A percentile compares a stretch with the other conserved stretches of the same genome.
Evolutionary conservation across 30 jellyfish, hydroid and myxozoan species (phyloP).

Genomic region (Catostylus mosaicus): DNA sequence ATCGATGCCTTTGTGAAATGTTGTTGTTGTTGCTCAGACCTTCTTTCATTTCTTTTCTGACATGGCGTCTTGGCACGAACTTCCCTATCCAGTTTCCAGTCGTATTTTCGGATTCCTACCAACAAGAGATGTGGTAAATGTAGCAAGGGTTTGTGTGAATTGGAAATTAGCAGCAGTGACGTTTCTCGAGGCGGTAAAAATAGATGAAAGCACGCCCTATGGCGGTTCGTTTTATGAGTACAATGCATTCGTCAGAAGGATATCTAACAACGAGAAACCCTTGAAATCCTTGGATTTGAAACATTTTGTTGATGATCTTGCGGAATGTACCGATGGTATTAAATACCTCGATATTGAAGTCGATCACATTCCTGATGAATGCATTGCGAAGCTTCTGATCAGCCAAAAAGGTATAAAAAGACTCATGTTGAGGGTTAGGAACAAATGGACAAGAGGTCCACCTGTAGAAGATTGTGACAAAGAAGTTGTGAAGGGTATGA

Average conservation of each 20-base stretch:
- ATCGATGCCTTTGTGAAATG: no score
- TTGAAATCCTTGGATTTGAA: neutral
- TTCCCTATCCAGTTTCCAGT: neutral
- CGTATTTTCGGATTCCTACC: neutral
- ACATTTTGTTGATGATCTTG: neutral
- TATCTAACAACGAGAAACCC: neutral
- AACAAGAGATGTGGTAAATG: neutral
- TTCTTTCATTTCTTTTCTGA: no score
- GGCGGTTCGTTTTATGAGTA: conserved; percentile 14
- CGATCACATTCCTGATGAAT: neutral
- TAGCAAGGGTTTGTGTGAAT: neutral
- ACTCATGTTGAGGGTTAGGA: neutral
- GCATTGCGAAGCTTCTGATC: conserved; percentile 4
- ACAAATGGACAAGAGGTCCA: neutral
- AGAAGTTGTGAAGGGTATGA: conserved; percentile 11
- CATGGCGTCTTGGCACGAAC: neutral
- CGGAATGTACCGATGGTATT: conserved; percentile 17
- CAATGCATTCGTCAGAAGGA: no score
- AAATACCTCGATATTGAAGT: conserved; percentile 2
- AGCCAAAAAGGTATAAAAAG: conserved; percentile 10
- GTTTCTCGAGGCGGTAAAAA: neutral
- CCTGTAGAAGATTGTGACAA: neutral
- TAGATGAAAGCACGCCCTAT: conserved; percentile 19
- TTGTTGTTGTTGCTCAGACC: no score
- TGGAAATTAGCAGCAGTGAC: neutral